These are phyloP conservation scores for Diplazon laetatorius DNA, from an alignment of 2,888 invertebrate species.

Conservation along the genomic window DNA sequence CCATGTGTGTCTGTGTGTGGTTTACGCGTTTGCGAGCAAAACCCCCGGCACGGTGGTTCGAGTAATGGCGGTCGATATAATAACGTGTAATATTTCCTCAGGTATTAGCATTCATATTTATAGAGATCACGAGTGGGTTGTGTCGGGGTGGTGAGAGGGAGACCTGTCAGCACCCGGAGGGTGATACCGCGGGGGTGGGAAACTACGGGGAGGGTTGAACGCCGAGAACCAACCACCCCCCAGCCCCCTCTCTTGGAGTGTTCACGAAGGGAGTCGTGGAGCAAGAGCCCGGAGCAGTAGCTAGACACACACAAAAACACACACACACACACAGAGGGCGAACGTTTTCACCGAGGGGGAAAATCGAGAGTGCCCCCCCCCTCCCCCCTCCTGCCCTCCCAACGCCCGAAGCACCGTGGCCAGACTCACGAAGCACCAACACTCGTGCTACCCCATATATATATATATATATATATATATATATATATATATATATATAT, in stretches of 20 bases:
- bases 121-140: slow-evolving; percentile 65
- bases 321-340: not conserved
- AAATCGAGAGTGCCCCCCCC: slow-evolving; percentile 60
- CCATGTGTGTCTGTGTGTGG: too few species aligned
- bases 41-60: slow-evolving; percentile 17
- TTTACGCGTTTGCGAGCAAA: not conserved
- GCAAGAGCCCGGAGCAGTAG: too few species aligned
- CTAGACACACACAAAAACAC: too few species aligned
- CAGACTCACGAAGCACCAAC: slow-evolving; percentile 64
- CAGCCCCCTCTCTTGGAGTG: slow-evolving; percentile 20
- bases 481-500: too few species aligned
- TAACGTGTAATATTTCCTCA: slow-evolving; percentile 52
- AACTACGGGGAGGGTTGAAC: slow-evolving; percentile 27
- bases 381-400: too few species aligned
- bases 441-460: too few species aligned
- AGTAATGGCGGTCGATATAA: slow-evolving; percentile 60
- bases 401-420: slow-evolving; percentile 64
- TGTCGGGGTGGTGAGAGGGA: too few species aligned
- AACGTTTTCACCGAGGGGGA: slow-evolving; percentile 34
- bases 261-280: slow-evolving; percentile 34
- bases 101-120: slow-evolving; percentile 66
- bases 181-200: slow-evolving; percentile 32
- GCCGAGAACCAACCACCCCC: slow-evolving; percentile 43
- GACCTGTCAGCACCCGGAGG: slow-evolving; percentile 57
- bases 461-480: too few species aligned